A percentile compares a stretch with the other conserved stretches of the same genome.
phyloP scores from a whole-genome alignment of 2,888 invertebrate genomes.

The Fragum fragum region DNA sequence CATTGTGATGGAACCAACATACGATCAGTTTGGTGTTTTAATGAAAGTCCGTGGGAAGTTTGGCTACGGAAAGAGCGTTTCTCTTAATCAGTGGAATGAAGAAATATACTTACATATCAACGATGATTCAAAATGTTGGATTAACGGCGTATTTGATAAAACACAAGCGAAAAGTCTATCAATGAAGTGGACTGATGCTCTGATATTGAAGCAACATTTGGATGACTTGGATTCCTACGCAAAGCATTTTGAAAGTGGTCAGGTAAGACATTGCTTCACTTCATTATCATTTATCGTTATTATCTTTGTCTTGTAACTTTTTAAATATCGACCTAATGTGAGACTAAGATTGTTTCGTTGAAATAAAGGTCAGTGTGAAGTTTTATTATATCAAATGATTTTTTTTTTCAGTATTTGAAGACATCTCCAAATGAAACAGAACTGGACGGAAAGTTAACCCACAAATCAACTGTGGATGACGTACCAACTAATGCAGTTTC shows the following conservation, averaged over 20 bases:
- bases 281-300: background rate
- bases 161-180: background rate
- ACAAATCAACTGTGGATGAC: too few species aligned
- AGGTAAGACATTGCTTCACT: background rate
- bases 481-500: too few species aligned
- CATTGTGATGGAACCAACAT: background rate
- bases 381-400: background rate
- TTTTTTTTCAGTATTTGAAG: slow-evolving; percentile 6
- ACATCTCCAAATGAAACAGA: too few species aligned
- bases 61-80: slow-evolving; percentile 1
- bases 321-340: background rate
- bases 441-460: background rate
- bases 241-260: background rate
- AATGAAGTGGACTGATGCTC: slow-evolving; percentile 5
- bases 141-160: too few species aligned
- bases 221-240: background rate
- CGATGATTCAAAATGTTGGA: too few species aligned
- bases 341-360: background rate
- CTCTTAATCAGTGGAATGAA: too few species aligned
- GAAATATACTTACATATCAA: too few species aligned
- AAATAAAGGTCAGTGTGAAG: background rate
- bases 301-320: too few species aligned
- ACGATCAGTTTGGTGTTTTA: slow-evolving; percentile 3
- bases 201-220: slow-evolving; percentile 7
- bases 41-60: slow-evolving; percentile 1